These are phyloP conservation scores for Drosophila meridiana DNA, from an alignment of 2,888 invertebrate species.

Conservation along the genomic window DNA sequence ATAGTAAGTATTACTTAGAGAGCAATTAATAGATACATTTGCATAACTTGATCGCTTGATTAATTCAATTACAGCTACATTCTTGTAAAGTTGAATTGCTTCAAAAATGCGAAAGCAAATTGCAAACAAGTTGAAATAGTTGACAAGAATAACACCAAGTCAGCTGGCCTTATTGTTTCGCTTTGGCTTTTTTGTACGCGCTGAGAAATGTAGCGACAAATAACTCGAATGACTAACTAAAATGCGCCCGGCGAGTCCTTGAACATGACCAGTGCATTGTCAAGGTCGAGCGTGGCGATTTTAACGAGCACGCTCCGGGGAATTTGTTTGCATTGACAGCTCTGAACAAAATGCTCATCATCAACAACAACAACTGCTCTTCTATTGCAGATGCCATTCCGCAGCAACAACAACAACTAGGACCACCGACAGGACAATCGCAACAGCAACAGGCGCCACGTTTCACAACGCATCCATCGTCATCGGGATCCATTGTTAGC, in stretches of 20 bases:
- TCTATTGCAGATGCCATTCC: slow-evolving; percentile 53
- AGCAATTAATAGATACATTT: no score
- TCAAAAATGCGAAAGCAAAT: no score
- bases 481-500: slow-evolving; percentile 93
- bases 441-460: slow-evolving; percentile 91
- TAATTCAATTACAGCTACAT: no score
- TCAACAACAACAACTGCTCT: slow-evolving; percentile 4
- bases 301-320: slow-evolving; percentile 10
- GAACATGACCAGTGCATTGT: slow-evolving; percentile 6
- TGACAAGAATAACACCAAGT: neutral
- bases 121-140: neutral
- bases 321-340: slow-evolving; percentile 18
- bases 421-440: slow-evolving; percentile 8
- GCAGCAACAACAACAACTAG: slow-evolving; percentile 31
- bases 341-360: slow-evolving; percentile 34
- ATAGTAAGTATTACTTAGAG: no score
- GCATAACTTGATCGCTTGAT: no score
- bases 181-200: neutral
- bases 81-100: no score
- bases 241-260: neutral
- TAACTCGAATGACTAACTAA: slow-evolving; percentile 5
- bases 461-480: slow-evolving; percentile 94
- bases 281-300: slow-evolving; percentile 9
- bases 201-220: neutral
- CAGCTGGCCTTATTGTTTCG: neutral